Base-by-base conservation (phyloP, 2,888 invertebrate genomes). In the Branchellion lobata region DNA sequence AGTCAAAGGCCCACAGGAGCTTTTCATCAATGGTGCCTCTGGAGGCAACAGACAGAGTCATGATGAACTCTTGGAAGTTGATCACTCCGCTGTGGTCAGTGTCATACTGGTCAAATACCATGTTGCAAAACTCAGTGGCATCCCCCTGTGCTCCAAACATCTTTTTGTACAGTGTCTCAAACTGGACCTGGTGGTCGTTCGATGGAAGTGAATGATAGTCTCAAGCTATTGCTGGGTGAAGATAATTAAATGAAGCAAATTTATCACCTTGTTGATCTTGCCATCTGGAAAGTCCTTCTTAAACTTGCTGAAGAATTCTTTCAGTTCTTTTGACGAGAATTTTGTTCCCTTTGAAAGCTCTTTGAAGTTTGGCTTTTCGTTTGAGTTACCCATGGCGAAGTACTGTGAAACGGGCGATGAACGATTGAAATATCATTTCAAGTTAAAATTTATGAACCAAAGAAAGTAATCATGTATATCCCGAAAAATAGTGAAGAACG, bases 231-330 rank as follows among this genome's bases (percentile, higher is more conserved):
- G n/a, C n/a, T n/a, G n/a, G n/a, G n/a, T n/a, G n/a, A n/a, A n/a
- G n/a, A n/a, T n/a, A n/a, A n/a, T n/a, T n/a, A 3, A n/a, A 29
- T 1, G 3, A 18, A 21, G 8, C 29, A 29, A 71, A 5, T n/a
- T 73, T 1, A 18, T 75, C 53, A 47, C 74, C 53, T 74, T 34
- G 24, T 0, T 77, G 34, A 81, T 81, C 36, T 71, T 76, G 29
- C 81, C 81, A 0, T 80, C 79, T 0, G 81, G 81, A 53, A 78
- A 81, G 47, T 80, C 73, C 31, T 57, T 34, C 65, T 78, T 80
- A 80, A 81, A 81, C 21, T 72, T 78, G 27, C 31, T 77, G 80
- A 69, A 80, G 40, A 65, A 72, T 1, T 71, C 73, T 11, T 77
- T 24, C n/a, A 81, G 33, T 31, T 81, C 81, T 14, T 72, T 40